Conservation (phyloP, 2,113 vertebrate species). For the Rhadina sibilatrix region DNA sequence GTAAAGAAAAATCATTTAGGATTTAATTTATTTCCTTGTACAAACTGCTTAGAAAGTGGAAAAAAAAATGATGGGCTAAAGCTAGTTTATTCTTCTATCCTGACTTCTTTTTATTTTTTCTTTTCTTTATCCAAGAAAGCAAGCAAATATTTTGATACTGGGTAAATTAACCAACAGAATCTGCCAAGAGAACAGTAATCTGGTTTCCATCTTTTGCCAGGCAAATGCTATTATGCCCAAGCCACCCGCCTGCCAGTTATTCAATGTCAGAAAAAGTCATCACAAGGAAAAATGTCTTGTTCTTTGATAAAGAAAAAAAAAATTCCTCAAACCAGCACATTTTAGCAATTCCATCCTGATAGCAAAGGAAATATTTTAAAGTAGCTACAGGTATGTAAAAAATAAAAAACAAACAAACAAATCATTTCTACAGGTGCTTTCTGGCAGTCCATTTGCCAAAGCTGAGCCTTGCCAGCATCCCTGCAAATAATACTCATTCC, state of each 20-base stretch:
- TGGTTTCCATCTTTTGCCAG: not conserved
- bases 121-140: not conserved
- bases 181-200: not conserved
- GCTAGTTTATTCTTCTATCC: not conserved
- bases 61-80: not conserved
- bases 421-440: not conserved
- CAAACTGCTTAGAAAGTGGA: not conserved
- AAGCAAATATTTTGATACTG: conserved; percentile 13
- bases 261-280: not conserved
- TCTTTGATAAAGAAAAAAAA: not conserved
- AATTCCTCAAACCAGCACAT: not conserved
- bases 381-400: not conserved
- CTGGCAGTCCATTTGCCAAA: not conserved
- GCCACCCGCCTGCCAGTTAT: not conserved
- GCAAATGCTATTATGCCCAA: not conserved
- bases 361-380: not conserved
- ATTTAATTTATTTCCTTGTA: conserved; percentile 46
- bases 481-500: not conserved
- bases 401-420: not conserved
- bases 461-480: not conserved
- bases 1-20: conserved; percentile 56
- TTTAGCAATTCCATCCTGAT: not conserved
- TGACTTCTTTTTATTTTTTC: not conserved
- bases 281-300: not conserved
- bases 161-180: conserved; percentile 11